phyloP scores from a whole-genome alignment of 2,888 invertebrate species.

The Linnaemya vulpina region DNA sequence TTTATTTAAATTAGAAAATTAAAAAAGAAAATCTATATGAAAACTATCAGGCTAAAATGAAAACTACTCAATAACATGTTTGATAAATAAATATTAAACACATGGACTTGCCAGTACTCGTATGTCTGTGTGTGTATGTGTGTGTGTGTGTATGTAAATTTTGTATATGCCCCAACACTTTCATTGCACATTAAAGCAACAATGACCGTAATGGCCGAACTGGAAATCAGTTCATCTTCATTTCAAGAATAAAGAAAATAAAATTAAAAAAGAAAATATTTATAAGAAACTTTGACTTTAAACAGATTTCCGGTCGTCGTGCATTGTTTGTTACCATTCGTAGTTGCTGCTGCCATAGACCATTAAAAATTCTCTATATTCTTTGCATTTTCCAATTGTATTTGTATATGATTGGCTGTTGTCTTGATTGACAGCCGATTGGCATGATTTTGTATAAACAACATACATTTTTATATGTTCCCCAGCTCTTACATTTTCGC shows the following conservation, averaged over 20 bases:
- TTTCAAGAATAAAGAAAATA: not conserved
- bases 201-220: conserved; percentile 42
- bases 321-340: conserved; percentile 9
- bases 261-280: not conserved
- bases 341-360: conserved; percentile 15
- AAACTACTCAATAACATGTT: conserved; percentile 58
- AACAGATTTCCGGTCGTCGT: conserved; percentile 71
- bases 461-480: conserved; percentile 69
- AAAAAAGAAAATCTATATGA: conserved; percentile 6
- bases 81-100: conserved; percentile 67
- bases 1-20: conserved; percentile 52
- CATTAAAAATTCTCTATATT: conserved; percentile 61
- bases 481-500: not conserved
- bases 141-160: conserved; percentile 12
- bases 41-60: conserved; percentile 22
- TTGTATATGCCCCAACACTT: conserved; percentile 4
- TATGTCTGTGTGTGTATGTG: no score
- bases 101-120: no score
- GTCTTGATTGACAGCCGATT: conserved; percentile 81
- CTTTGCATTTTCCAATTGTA: conserved; percentile 40
- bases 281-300: conserved; percentile 64
- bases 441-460: conserved; percentile 81
- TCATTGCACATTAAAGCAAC: not conserved
- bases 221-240: conserved; percentile 40
- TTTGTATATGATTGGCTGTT: conserved; percentile 65